These are phyloP conservation scores for Pipistrellus pygmaeus DNA, from an alignment of 2,797 vertebrate genomes.

Conservation along the genomic window DNA sequence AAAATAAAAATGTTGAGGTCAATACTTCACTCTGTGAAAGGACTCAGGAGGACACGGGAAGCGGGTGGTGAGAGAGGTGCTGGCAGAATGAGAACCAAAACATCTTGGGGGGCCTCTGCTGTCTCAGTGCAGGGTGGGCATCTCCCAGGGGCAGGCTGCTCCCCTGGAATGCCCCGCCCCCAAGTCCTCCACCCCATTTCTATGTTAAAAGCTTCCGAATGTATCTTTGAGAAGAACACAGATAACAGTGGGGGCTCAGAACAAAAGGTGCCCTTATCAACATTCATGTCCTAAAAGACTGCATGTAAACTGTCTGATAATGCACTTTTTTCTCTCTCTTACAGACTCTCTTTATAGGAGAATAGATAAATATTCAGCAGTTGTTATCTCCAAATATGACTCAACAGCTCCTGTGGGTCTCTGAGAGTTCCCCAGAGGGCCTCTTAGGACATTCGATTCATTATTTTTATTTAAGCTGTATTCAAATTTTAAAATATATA, in stretches of 20 bases:
- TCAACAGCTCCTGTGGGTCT: background rate
- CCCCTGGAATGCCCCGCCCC: background rate
- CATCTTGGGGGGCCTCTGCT: too few species aligned
- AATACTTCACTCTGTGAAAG: background rate
- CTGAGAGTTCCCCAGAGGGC: background rate
- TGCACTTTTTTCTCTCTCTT: background rate
- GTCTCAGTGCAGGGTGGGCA: background rate
- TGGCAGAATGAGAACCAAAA: background rate
- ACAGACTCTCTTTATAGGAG: background rate
- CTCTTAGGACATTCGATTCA: background rate
- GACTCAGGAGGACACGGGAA: background rate
- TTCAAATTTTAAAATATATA: background rate
- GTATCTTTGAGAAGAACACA: constrained; percentile 57
- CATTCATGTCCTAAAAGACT: background rate
- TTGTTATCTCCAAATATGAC: background rate
- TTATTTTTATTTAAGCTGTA: background rate
- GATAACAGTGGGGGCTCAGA: background rate
- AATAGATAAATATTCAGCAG: background rate
- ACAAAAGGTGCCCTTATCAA: background rate
- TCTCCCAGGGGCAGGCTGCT: background rate
- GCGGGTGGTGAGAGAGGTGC: fast-evolving
- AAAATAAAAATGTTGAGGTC: background rate
- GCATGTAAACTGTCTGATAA: background rate
- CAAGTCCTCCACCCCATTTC: background rate
- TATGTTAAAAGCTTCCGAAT: background rate